Evolutionary conservation across 2,113 vertebrate species (phyloP), one percentile per base, ranked within the genome.

Genomic region (Thamnaconus septentrionalis): DNA sequence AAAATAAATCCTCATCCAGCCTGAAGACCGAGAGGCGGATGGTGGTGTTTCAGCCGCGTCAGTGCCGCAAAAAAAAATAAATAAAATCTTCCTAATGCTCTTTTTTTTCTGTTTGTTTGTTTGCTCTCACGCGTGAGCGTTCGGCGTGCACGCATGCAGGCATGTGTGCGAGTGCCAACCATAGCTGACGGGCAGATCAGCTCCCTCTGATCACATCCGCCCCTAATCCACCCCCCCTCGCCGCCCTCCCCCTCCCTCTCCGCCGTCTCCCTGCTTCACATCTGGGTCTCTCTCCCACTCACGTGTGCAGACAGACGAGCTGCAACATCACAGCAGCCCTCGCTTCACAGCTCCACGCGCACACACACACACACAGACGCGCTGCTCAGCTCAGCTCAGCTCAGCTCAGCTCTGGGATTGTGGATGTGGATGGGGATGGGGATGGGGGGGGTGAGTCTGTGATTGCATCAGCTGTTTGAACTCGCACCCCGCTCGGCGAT

Each of bases 271-370:
- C 18, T 31, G 70, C 82, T 84, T 81, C 82, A 90, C 88, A 90
- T 90, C 84, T 88, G 83, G 86, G 80, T 80, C 84, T 85, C 61
- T 80, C 68, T 86, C 70, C n/a, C 39, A 4, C 87, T 89, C 90
- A 89, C 89, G 86, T 91, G 90, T 82, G 59, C 78, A 74, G 83
- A 81, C 87, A 91, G 85, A 85, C 62, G 82, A 89, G 83, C 71
- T 53, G 85, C 75, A 79, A 66, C 41, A 75, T 84, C 74, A 5
- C 75, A 82, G 84, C 82, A 83, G 85, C 81, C 83, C 76, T 87
- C 83, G 53, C 79, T 78, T 68, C 64, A 76, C 75, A 69, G 50
- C 57, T 66, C 69, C 54, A 54, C 58, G 68, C 76, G 61, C 67
- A 67, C 63, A 67, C 62, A 59, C 60, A 50, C 60, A 2, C 69